A percentile compares a stretch with the other conserved stretches of the same genome.
phyloP scores from a whole-genome alignment of 2,888 invertebrate genomes.

The Eubasilissa splendida region DNA sequence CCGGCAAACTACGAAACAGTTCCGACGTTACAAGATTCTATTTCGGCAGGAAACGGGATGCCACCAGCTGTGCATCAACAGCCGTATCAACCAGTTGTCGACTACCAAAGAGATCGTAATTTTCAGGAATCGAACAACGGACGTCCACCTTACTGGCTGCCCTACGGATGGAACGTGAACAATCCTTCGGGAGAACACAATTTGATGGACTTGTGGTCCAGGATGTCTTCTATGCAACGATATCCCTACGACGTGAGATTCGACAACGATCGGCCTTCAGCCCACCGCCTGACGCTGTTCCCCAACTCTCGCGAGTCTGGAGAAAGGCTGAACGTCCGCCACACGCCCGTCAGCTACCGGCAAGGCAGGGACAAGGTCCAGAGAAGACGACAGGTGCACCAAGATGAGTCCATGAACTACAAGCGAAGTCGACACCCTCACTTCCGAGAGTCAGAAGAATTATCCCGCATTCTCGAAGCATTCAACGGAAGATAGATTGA shows the following conservation, averaged over 20 bases:
- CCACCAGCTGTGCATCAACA: background rate
- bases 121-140: constrained; percentile 17
- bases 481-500: constrained; percentile 50
- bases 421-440: constrained; percentile 52
- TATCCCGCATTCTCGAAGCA: constrained; percentile 27
- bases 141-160: constrained; percentile 40
- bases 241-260: constrained; percentile 50
- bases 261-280: constrained; percentile 43
- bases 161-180: constrained; percentile 45
- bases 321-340: constrained; percentile 47
- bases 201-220: constrained; percentile 50
- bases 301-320: constrained; percentile 45
- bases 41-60: too few relatives aligned
- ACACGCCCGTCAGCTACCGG: constrained; percentile 52
- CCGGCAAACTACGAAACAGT: constrained; percentile 13
- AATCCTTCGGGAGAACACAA: constrained; percentile 44
- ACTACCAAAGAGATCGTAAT: constrained; percentile 23
- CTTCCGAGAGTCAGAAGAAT: constrained; percentile 47
- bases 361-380: constrained; percentile 46
- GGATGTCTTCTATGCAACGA: constrained; percentile 44
- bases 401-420: constrained; percentile 53
- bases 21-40: background rate
- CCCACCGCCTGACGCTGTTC: constrained; percentile 45
- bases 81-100: background rate
- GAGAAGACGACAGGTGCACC: constrained; percentile 45